Evolutionary conservation across 2,797 vertebrate genomes (phyloP), one percentile per base, ranked within the genome.

Genomic region (Novumbra hubbsi): DNA sequence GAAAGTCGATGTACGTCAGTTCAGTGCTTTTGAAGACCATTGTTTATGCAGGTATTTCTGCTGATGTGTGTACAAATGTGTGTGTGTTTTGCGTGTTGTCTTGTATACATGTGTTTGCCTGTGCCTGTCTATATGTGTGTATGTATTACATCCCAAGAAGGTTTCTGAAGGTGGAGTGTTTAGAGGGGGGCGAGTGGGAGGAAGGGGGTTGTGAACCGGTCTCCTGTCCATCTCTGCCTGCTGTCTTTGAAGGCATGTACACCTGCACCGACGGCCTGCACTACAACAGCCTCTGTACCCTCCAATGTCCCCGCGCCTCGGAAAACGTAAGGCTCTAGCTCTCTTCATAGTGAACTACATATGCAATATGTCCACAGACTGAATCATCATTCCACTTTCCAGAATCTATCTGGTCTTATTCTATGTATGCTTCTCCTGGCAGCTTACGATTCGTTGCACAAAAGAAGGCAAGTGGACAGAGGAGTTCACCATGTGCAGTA

Each of bases 201-300:
- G 89, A 92, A 64, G 93, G 92, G 0, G 89, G 8, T 74, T 99
- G 98, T 4, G 63, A 92, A 68, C 95, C 97, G 0, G 94, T 98
- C 77, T 89, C 93, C 19, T 99, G 98, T 1, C 91, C 94, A 19
- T 86, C 94, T 0, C 90, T 94, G 0, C 92, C 95, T 0, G 93
- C 93, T 0, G 90, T 98, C 24, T 98, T 98, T 3, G 92, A 97
- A 77, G 97, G 96, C 81, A 96, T 99, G 96, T 99, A 97, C 83
- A 92, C 91, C 80, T 99, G 98, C 84, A 98, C 94, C 77, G 93
- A 92, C 5, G 93, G 94, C 78, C 92, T 96, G 11, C 79, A 92
- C 85, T 95, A 96, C 48, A 87, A 94, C 90, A 96, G 93, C 73
- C 82, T 89, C 71, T 99, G 98, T 68, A 87, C 94, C 14, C 90